These are phyloP conservation scores for Pteronotus mesoamericanus DNA, from an alignment of 2,797 vertebrate species.

Conservation along the genomic window DNA sequence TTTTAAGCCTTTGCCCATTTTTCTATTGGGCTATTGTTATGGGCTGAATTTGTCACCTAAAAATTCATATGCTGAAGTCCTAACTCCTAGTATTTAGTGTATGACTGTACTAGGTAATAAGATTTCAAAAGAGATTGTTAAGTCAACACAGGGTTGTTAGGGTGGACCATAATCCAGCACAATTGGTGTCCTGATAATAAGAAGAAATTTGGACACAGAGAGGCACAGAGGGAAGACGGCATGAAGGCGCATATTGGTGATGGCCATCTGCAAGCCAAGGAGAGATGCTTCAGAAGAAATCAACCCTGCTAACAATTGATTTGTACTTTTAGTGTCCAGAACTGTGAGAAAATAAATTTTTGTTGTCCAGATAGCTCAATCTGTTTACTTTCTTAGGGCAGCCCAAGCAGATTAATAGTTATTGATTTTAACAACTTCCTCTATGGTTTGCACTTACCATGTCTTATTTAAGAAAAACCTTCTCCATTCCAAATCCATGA, in stretches of 20 bases:
- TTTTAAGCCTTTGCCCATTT: not conserved
- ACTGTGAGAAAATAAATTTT: not conserved
- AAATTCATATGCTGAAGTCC: not conserved
- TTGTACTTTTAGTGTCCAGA: not conserved
- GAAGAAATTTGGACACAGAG: not conserved
- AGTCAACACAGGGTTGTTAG: not conserved
- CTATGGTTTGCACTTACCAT: not conserved
- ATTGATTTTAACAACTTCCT: not conserved
- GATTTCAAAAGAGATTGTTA: not conserved
- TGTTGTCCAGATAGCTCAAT: not conserved
- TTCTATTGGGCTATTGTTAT: not conserved
- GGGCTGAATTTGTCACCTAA: not conserved
- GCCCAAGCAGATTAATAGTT: not conserved
- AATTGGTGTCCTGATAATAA: not conserved
- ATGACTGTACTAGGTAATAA: not conserved
- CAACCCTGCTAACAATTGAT: too few species aligned
- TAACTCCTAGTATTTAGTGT: not conserved
- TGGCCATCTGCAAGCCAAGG: not conserved
- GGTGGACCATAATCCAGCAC: not conserved
- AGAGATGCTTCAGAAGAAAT: not conserved
- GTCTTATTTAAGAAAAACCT: not conserved
- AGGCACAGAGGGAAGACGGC: not conserved
- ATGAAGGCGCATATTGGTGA: not conserved
- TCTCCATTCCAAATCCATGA: not conserved
- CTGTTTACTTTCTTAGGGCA: not conserved